Percentiles rank a stretch among this genome's conserved stretches.
Evolutionary conservation across 2,113 vertebrate species (phyloP).

Genomic region (Crypturellus undulatus): DNA sequence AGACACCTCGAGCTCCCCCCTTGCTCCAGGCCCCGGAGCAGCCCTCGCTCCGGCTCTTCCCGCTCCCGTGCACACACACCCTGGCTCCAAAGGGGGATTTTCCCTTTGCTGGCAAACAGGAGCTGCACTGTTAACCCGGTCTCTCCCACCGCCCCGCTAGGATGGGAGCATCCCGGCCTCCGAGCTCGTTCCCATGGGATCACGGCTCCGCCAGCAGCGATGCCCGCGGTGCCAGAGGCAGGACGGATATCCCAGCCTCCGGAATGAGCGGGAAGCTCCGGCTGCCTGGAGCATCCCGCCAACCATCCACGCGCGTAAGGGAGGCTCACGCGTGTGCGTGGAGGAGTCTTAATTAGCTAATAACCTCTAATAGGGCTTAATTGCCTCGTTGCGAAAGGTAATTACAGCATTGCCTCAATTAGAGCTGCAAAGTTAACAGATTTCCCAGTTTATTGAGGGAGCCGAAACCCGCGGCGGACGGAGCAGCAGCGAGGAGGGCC

Average conservation of each 20-base stretch:
- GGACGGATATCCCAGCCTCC: no score
- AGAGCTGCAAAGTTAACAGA: constrained; percentile 66
- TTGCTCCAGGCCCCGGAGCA: neutral
- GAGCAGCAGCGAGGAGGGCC: no score
- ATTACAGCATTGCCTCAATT: constrained; percentile 66
- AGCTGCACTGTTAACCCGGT: neutral
- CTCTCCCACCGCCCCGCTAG: neutral
- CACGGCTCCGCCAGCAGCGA: neutral
- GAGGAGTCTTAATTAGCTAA: constrained; percentile 62
- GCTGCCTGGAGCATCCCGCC: neutral
- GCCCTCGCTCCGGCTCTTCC: neutral
- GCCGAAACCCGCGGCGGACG: neutral
- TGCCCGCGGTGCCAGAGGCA: rapidly evolving
- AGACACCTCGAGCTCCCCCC: neutral
- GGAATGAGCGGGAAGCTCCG: neutral
- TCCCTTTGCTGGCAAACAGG: neutral
- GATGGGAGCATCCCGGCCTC: neutral
- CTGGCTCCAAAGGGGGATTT: neutral
- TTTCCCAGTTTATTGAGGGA: constrained; percentile 40
- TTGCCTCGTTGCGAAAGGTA: constrained; percentile 69
- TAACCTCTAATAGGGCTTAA: constrained; percentile 62
- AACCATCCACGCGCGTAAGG: neutral
- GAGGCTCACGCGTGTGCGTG: neutral
- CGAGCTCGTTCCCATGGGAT: neutral
- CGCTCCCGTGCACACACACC: neutral